Evolutionary conservation across 2,797 vertebrate species (phyloP).

Genomic region (Rhinophrynus dorsalis): DNA sequence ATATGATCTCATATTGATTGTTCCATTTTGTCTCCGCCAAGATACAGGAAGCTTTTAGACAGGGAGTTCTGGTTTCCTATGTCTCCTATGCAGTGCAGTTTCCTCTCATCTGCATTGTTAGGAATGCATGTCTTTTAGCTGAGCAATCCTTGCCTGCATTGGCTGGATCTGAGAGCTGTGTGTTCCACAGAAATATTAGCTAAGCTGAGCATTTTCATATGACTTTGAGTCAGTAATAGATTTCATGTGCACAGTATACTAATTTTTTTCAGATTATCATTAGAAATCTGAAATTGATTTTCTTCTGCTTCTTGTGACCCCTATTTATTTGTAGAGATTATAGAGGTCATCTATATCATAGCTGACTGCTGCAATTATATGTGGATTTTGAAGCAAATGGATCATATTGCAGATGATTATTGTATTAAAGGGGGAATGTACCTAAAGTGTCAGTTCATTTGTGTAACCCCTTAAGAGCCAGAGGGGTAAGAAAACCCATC

Average conservation of each 20-base stretch:
- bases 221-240: not conserved
- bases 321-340: not conserved
- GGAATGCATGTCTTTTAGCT: not conserved
- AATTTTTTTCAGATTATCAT: too few species aligned
- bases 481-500: too few species aligned
- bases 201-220: conserved; percentile 14
- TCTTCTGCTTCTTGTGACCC: too few species aligned
- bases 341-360: not conserved
- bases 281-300: too few species aligned
- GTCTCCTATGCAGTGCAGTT: not conserved
- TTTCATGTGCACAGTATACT: not conserved
- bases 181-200: not conserved
- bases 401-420: not conserved
- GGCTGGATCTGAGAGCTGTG: not conserved
- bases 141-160: not conserved
- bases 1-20: conserved; percentile 16
- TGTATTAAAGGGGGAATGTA: too few species aligned
- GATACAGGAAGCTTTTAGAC: conserved; percentile 22
- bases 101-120: not conserved
- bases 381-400: not conserved
- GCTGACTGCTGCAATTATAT: not conserved
- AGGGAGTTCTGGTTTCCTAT: not conserved
- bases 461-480: too few species aligned
- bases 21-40: not conserved
- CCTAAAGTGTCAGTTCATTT: too few species aligned